Conservation (phyloP, 2,888 invertebrate species). For the Miltochrista miniata region DNA sequence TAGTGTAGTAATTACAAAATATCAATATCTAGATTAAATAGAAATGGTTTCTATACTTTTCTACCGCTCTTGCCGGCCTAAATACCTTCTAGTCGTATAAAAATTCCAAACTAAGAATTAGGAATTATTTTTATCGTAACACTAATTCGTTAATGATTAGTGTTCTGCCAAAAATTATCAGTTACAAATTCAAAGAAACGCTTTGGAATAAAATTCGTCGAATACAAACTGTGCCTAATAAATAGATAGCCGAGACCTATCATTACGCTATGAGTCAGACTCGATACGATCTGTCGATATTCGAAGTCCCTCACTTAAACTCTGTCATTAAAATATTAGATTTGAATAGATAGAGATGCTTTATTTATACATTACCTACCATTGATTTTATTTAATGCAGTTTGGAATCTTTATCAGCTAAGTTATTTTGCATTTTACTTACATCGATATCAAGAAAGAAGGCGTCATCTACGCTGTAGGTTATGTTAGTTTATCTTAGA, state of each 20-base stretch:
- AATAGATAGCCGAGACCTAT: conserved; percentile 63
- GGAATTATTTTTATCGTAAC: conserved; percentile 23
- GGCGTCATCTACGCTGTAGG: no score
- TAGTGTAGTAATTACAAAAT: background rate
- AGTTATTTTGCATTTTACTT: conserved; percentile 10
- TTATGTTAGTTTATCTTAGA: no score
- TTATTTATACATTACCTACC: conserved; percentile 35
- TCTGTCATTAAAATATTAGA: conserved; percentile 46
- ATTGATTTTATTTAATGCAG: conserved; percentile 11
- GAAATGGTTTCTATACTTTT: no score
- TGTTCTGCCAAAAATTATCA: conserved; percentile 37
- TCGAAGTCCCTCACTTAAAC: conserved; percentile 34
- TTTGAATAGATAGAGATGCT: conserved; percentile 31
- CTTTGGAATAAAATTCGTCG: conserved; percentile 55
- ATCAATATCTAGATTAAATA: background rate
- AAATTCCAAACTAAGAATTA: conserved; percentile 21
- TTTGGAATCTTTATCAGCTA: conserved; percentile 30
- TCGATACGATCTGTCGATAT: conserved; percentile 50
- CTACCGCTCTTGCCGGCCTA: background rate
- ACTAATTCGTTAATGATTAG: conserved; percentile 39
- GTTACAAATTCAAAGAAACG: conserved; percentile 50
- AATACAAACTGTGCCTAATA: conserved; percentile 56
- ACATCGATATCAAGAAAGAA: no score
- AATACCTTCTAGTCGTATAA: conserved; percentile 4
- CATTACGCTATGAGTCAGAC: conserved; percentile 64